Evolutionary conservation across 2,113 vertebrate genomes (phyloP).

Genomic region (Oreochromis spilurus): DNA sequence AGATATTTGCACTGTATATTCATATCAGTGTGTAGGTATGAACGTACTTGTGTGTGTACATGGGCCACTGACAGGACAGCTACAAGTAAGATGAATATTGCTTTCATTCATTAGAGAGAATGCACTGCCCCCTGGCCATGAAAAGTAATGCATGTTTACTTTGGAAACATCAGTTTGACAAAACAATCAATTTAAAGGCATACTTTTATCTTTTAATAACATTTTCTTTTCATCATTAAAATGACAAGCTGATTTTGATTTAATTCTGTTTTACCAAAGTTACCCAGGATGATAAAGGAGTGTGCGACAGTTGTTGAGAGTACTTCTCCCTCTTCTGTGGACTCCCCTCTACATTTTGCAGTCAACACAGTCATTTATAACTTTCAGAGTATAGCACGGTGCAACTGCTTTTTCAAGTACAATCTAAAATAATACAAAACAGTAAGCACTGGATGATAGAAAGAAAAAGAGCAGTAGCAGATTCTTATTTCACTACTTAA

Average conservation of each 20-base stretch:
- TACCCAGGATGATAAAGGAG: neutral
- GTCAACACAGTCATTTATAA: fast-evolving
- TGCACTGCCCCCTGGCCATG: neutral
- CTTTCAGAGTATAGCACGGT: fast-evolving
- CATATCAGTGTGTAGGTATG: neutral
- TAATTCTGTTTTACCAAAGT: neutral
- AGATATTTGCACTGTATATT: fast-evolving
- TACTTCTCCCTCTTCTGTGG: neutral
- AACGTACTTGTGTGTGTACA: neutral
- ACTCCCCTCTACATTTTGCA: neutral
- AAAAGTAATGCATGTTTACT: neutral
- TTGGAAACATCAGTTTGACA: neutral
- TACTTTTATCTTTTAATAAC: neutral
- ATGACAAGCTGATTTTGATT: neutral
- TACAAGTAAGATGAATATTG: neutral
- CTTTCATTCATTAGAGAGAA: neutral
- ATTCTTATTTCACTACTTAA: neutral
- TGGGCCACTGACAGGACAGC: neutral
- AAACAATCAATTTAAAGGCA: neutral
- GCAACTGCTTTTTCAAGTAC: neutral
- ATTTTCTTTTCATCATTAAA: neutral
- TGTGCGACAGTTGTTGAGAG: fast-evolving
- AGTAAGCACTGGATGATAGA: neutral
- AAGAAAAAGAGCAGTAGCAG: neutral
- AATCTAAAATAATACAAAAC: neutral